Conservation (phyloP, 2,888 invertebrate genomes). For the Smittia sp. region DNA sequence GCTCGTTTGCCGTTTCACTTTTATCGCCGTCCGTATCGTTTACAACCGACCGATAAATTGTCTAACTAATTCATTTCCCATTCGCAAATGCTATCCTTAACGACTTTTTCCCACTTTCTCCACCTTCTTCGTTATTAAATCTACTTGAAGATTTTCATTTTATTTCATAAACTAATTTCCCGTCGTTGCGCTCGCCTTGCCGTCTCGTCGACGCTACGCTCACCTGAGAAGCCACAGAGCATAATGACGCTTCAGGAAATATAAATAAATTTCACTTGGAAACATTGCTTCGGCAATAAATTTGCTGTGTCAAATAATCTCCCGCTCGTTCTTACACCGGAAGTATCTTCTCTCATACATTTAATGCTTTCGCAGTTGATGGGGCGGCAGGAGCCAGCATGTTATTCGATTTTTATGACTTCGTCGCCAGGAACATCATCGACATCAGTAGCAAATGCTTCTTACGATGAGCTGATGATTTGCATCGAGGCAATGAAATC, state of each 20-base stretch:
- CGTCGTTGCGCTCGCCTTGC: not conserved
- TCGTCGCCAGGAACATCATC: too few species aligned
- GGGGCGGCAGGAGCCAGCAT: not conserved
- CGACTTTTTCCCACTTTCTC: not conserved
- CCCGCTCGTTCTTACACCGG: not conserved
- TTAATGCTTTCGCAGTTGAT: conserved; percentile 3
- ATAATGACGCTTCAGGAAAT: not conserved
- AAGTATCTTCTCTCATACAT: not conserved
- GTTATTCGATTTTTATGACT: too few species aligned
- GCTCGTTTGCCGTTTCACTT: not conserved
- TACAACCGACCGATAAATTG: not conserved
- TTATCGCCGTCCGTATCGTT: not conserved
- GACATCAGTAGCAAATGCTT: too few species aligned
- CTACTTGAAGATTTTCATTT: not conserved
- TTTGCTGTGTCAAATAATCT: not conserved
- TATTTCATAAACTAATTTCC: conserved; percentile 35
- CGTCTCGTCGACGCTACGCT: not conserved
- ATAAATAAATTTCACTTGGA: conserved; percentile 3
- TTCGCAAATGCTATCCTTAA: not conserved
- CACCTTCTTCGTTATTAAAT: conserved; percentile 1
- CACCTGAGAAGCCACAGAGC: not conserved
- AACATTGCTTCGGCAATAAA: not conserved
- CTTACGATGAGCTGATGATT: too few species aligned
- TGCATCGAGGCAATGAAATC: too few species aligned
- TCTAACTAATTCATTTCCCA: not conserved